Percentiles rank a stretch among this genome's conserved stretches.
Conservation (phyloP, 2,888 invertebrate genomes). For the Drosophila mettleri region DNA sequence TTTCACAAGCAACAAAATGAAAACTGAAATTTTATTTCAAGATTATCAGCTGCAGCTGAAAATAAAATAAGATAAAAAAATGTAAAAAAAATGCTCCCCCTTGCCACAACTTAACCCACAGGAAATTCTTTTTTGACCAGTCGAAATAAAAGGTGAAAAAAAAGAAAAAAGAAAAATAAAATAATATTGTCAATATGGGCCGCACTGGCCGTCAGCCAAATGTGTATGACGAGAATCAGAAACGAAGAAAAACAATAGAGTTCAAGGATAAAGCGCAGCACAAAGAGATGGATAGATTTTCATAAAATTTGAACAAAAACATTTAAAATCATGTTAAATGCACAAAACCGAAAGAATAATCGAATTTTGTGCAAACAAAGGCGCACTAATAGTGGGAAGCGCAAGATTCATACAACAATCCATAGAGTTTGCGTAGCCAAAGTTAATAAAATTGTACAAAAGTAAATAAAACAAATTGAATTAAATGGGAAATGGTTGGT, state of each 20-base stretch:
- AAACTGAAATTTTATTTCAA: constrained; percentile 2
- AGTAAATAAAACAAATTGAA: constrained; percentile 7
- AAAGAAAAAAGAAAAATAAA: not conserved
- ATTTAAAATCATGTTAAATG: constrained; percentile 9
- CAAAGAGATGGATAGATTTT: constrained; percentile 14
- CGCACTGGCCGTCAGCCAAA: constrained; percentile 9
- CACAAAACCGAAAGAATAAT: constrained; percentile 32
- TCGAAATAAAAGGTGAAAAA: not conserved
- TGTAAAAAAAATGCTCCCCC: not conserved
- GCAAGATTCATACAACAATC: constrained; percentile 3
- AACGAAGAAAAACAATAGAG: constrained; percentile 10
- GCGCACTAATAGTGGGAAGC: constrained; percentile 4
- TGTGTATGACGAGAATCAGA: too few species aligned
- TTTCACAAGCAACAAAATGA: constrained; percentile 2
- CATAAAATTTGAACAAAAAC: constrained; percentile 13
- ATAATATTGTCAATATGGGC: not conserved
- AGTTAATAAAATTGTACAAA: constrained; percentile 2
- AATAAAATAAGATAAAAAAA: not conserved
- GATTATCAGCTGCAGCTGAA: constrained; percentile 2
- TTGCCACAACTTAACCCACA: not conserved
- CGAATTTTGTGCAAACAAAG: constrained; percentile 20
- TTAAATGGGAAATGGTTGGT: constrained; percentile 11
- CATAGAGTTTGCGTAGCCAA: not conserved
- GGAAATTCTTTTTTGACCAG: not conserved
- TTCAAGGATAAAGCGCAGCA: constrained; percentile 4